phyloP scores from a whole-genome alignment of 2,113 vertebrate genomes.

The Oncorhynchus clarkii region DNA sequence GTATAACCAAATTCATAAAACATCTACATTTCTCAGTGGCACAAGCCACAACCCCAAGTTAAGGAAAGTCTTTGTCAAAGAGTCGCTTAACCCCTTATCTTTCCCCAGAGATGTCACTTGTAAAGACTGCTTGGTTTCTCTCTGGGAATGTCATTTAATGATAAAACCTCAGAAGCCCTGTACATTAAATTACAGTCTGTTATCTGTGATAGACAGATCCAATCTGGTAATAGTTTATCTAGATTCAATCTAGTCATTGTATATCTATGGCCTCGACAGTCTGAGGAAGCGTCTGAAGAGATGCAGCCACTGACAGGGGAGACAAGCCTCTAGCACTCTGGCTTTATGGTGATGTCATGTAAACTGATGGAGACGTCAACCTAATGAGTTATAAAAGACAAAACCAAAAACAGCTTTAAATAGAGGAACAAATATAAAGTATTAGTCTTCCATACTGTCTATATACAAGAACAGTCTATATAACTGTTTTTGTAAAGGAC shows the following conservation, averaged over 20 bases:
- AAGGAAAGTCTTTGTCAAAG: no score
- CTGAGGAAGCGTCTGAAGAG: slow-evolving; percentile 40
- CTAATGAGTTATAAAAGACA: slow-evolving; percentile 70
- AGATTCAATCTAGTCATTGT: slow-evolving; percentile 39
- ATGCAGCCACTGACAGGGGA: slow-evolving; percentile 37
- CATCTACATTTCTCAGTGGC: no score
- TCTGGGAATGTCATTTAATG: background rate
- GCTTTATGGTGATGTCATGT: slow-evolving; percentile 29
- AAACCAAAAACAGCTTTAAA: slow-evolving; percentile 54
- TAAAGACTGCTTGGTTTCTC: background rate
- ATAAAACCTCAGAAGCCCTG: background rate
- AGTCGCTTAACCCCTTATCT: background rate
- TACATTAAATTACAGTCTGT: no score
- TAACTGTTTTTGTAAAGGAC: slow-evolving; percentile 55
- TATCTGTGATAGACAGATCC: no score
- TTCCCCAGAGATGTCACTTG: background rate
- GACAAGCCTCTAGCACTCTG: slow-evolving; percentile 45
- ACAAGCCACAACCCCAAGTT: no score
- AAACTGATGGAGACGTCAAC: slow-evolving; percentile 44
- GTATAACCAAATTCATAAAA: background rate
- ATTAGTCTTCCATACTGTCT: slow-evolving; percentile 75
- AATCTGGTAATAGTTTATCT: background rate
- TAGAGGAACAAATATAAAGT: slow-evolving; percentile 73
- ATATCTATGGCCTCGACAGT: slow-evolving; percentile 51
- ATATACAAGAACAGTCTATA: slow-evolving; percentile 75